Evolutionary conservation across 2,888 invertebrate genomes (phyloP), one percentile per base, ranked within the genome.

Genomic region (Criorhina ranunculi): DNA sequence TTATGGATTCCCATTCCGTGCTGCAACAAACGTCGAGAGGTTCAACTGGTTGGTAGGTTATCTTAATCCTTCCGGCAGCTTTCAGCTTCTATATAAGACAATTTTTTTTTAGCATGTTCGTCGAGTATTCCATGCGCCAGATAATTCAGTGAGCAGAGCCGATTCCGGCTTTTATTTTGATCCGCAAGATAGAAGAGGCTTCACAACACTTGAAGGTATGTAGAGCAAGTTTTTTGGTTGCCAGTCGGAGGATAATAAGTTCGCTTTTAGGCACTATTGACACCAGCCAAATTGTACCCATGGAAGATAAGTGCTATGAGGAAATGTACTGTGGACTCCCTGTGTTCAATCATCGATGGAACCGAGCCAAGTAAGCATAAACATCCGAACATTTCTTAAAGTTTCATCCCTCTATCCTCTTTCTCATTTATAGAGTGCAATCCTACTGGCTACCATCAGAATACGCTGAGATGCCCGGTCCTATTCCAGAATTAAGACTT

Each of bases 1-100:
- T 0, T 88, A 93, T 19, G 94, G 93, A 1, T 94, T 94, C 87
- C 94, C 94, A 0, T 95, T 93, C 88, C 92, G 91, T n/a, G 91
- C 91, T 37, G 91, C 92, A 57, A 90, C 91, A 0, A 89, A 90
- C 24, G 92, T 93, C 0, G 93, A 94, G 88, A 90, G 94, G 40
- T 80, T 66, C 31, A 66, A 66, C 33, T 60, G 93, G 46, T 88
- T 93, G 88, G 94, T 94, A 89, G 89, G 90, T 87, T 5, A 2
- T 3, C 7, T 11, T 17, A 24, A 17, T 29, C 5, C n/a, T 0
- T n/a, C 5, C 5, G 12, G 8, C 33, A 1, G 1, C 7, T 1
- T 15, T 19, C 1, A 9, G 9, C 6, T n/a, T 12, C 24, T 57
- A 0, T 3, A 0, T 1, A 42, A 3, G 19, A 1, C 0, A 2